Base-by-base conservation (phyloP, 35 echinoderm and acorn worm genomes). In the Apostichopus parvimensis region DNA sequence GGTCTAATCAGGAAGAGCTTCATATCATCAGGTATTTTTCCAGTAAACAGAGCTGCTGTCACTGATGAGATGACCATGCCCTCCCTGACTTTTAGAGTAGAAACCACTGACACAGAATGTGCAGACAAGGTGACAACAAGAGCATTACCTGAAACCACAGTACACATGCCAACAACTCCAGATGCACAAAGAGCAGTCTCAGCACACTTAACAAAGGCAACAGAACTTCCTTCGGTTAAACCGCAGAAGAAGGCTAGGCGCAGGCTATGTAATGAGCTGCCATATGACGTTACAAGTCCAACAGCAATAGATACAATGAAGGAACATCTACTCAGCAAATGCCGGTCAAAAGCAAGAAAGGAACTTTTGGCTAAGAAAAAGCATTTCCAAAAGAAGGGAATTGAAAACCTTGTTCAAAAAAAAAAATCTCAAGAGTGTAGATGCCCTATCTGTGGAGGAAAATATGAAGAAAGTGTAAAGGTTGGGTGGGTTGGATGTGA, bases 401-500 rank as follows among this genome's bases (percentile, higher is more conserved):
- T 9, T 28, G 53, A 76, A 55, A 13, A 14, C 53, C 26, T 53
- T 21, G 14, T 77, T 20, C 26, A 77, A 73, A 77, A 6, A 77
- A 90, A 6, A 18, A 18, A 53, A 77, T 77, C 87, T n/a, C 53
- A 77, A 22, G 87, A 90, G 12, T 90, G 68, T 25, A 76, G 56
- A 54, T 90, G 87, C 20, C 87, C 87, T 8, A 77, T 90, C 6
- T 90, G 87, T 90, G 73, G 73, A 13, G 45, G 26, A 56, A 73
- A 11, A 53, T 90, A 90, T 90, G 87, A 90, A 12, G 71, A 90
- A 25, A 73, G 20, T 76, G 66, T 90, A 55, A 76, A 34, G 73
- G 87, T 73, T 73, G 65, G 87, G 62, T 90, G 65, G 87, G 62
- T 90, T 73, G 87, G 87, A 5, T 90, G 87, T 90, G 87, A 90